Evolutionary conservation across 2,113 vertebrate genomes (phyloP), one percentile per base, ranked within the genome.

Genomic region (Salvelinus namaycush): DNA sequence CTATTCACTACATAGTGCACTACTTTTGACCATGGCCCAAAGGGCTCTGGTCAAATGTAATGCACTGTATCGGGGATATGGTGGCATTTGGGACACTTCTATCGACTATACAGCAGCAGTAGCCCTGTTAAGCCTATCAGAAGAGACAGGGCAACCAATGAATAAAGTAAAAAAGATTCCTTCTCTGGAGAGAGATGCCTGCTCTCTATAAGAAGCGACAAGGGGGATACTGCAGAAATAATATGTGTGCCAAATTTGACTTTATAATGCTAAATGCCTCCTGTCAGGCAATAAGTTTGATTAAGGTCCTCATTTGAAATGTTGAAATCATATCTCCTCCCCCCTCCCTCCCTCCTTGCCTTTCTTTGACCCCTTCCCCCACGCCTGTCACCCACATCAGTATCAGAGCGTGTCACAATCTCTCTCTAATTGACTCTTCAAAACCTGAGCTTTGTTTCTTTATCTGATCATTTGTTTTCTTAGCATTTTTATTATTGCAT

Each of bases 281-380:
- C 76, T 89, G 89, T 89, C 88, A 90, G 88, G 72, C 88, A 90
- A 89, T 91, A 87, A 86, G 85, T 92, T 90, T 89, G 88, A 88
- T 92, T 93, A 90, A 82, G 74, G 76, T 83, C 76, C 80, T 89
- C 79, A 86, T 90, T 89, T 91, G 89, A 90, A 89, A 92, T 87
- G 82, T 80, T 79, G 83, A 76, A 82, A 81, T 87, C 81, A 66
- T 75, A 34, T 34, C 34, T 1, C 31, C 68, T 62, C 79, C 27
- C 65, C 39, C 67, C 73, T 73, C 27, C 44, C 70, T 44, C n/a
- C 1, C 65, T 68, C 79, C 73, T 65, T 74, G 20, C 26, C 70
- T 26, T 64, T 73, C 68, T 24, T 20, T 24, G 65, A 75, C 81
- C 29, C 67, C 62, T 39, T 65, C 70, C 75, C 59, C 76, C 68